phyloP scores from a whole-genome alignment of 2,888 invertebrate species.

The Horisme vitalbata region DNA sequence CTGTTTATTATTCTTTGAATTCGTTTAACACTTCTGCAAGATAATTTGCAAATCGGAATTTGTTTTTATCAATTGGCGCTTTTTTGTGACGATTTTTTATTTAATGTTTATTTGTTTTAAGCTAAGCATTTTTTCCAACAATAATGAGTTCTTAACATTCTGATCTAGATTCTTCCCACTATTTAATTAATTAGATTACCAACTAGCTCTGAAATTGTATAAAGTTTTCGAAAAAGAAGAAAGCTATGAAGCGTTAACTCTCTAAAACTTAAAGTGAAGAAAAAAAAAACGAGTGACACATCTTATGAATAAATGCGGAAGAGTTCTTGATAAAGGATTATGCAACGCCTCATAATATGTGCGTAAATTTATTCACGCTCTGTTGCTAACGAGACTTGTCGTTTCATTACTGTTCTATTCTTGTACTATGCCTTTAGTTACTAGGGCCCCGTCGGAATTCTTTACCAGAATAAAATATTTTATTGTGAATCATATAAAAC shows the following conservation, averaged over 20 bases:
- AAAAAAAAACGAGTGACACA: no score
- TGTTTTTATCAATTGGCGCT: no score
- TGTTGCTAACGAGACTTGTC: conserved; percentile 17
- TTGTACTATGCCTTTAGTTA: conserved; percentile 1
- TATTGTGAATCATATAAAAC: background rate
- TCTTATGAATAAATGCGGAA: conserved; percentile 1
- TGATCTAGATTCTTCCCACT: no score
- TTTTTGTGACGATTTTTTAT: no score
- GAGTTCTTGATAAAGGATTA: conserved; percentile 7
- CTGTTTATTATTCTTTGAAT: conserved; percentile 16
- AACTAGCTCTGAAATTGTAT: no score
- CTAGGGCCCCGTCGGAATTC: background rate
- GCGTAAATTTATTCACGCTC: conserved; percentile 8
- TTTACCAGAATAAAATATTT: conserved; percentile 2
- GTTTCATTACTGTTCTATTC: conserved; percentile 10
- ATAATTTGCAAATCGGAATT: conserved; percentile 6
- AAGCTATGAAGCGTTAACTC: no score
- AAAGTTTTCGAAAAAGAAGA: no score
- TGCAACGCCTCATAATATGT: conserved; percentile 3
- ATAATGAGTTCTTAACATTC: no score
- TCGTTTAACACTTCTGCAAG: conserved; percentile 12
- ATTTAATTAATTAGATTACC: no score
- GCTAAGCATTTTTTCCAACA: no score
- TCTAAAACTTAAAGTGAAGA: no score
- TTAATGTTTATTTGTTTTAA: no score